Percentiles rank a stretch among this genome's conserved stretches.
These are phyloP conservation scores for Apodemia hepburni DNA, from an alignment of 2,888 invertebrate species.

Conservation along the genomic window DNA sequence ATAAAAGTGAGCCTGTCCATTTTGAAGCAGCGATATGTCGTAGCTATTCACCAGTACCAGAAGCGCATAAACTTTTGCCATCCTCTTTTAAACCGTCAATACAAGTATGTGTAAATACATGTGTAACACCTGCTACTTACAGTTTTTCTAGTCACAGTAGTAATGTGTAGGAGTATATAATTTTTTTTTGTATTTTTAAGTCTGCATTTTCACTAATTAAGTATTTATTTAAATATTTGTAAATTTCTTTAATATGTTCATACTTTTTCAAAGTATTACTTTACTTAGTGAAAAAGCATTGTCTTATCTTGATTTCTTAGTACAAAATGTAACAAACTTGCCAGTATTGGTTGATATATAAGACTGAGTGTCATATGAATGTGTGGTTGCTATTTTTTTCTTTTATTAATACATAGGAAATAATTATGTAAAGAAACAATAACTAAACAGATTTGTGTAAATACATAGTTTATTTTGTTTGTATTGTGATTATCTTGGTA, in stretches of 20 bases:
- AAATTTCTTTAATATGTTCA: not conserved
- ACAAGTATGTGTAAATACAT: constrained; percentile 76
- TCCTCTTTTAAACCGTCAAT: constrained; percentile 76
- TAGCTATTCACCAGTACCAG: constrained; percentile 72
- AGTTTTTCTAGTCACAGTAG: constrained; percentile 79
- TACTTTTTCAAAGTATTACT: constrained; percentile 23
- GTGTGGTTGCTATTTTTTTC: constrained; percentile 65
- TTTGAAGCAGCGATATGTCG: constrained; percentile 66
- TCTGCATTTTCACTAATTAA: constrained; percentile 62
- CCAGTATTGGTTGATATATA: constrained; percentile 79
- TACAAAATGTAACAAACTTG: constrained; percentile 79
- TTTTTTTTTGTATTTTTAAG: constrained; percentile 34
- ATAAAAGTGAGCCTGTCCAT: constrained; percentile 69
- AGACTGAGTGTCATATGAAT: constrained; percentile 77
- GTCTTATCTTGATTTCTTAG: constrained; percentile 66
- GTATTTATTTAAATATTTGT: constrained; percentile 5
- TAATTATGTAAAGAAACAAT: constrained; percentile 37
- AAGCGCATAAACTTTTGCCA: constrained; percentile 74
- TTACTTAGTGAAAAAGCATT: constrained; percentile 66
- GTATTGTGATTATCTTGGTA: constrained; percentile 33
- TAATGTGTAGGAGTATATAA: constrained; percentile 53
- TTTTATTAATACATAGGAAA: constrained; percentile 45
- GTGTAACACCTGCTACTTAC: constrained; percentile 76
- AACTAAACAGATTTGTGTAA: constrained; percentile 26
- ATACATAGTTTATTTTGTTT: constrained; percentile 28